phyloP scores from a whole-genome alignment of 2,113 vertebrate genomes.

The Passer montanus region DNA sequence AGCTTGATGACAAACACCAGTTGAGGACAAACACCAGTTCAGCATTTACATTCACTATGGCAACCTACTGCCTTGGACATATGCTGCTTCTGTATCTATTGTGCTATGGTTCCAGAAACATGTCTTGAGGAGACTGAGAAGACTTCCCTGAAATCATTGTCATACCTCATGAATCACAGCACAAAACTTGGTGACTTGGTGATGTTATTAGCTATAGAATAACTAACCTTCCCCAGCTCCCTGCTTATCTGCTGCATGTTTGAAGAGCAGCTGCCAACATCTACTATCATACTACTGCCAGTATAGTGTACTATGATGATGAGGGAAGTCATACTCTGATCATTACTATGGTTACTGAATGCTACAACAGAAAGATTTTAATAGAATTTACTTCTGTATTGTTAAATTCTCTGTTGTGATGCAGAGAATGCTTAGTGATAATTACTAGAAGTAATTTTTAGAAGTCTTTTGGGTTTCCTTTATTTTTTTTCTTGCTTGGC shows the following conservation, averaged over 20 bases:
- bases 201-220: not conserved
- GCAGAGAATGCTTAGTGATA: not conserved
- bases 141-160: not conserved
- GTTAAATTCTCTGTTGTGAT: not conserved
- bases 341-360: slow-evolving; percentile 40
- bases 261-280: not conserved
- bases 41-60: slow-evolving; percentile 45
- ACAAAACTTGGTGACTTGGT: not conserved
- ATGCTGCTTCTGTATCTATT: not conserved
- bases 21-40: not conserved
- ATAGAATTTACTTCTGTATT: not conserved
- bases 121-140: not conserved
- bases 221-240: not conserved
- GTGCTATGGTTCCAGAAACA: not conserved
- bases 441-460: not conserved
- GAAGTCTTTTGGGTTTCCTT: not conserved
- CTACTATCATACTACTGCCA: not conserved
- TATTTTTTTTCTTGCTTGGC: not conserved
- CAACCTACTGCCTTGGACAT: not conserved
- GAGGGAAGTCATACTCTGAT: not conserved
- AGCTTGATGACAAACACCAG: too few species aligned
- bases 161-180: not conserved
- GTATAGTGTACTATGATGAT: not conserved
- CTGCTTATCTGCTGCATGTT: not conserved
- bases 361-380: not conserved